Conservation (phyloP, 2,113 vertebrate species). For the Cyphomyrus plagiostoma region DNA sequence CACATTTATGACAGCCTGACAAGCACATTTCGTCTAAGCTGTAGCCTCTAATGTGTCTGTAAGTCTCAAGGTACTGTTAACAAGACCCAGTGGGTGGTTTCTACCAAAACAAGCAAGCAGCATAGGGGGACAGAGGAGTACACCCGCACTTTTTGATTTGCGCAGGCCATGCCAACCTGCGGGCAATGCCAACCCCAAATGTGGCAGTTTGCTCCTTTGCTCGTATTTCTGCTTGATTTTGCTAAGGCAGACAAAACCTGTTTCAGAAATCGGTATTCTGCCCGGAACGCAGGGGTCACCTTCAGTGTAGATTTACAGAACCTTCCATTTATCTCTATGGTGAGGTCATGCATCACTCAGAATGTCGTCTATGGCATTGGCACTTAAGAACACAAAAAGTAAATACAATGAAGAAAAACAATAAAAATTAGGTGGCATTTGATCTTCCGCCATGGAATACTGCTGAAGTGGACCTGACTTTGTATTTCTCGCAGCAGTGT, state of each 20-base stretch:
- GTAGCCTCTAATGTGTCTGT: not conserved
- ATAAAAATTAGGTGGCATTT: not conserved
- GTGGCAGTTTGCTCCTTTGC: not conserved
- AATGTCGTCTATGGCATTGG: not conserved
- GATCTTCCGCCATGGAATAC: not conserved
- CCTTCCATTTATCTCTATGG: not conserved
- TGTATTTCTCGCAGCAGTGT: not conserved
- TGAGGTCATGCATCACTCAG: not conserved
- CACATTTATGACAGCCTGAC: not conserved
- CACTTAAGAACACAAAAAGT: not conserved
- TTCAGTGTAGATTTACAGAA: not conserved
- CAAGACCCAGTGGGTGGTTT: not conserved
- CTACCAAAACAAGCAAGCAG: not conserved
- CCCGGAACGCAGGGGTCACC: not conserved
- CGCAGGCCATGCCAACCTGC: not conserved
- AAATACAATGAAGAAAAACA: not conserved
- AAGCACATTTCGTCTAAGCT: not conserved
- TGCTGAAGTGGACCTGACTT: not conserved
- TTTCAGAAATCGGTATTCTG: not conserved
- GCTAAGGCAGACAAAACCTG: not conserved
- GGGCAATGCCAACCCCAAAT: not conserved
- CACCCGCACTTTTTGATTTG: not conserved
- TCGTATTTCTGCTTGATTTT: not conserved
- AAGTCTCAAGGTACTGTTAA: not conserved
- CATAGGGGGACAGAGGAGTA: not conserved